A percentile compares a stretch with the other conserved stretches of the same genome.
These are phyloP conservation scores for Drosophila virilis DNA, from an alignment of 1,140 invertebrate species.

Conservation along the genomic window DNA sequence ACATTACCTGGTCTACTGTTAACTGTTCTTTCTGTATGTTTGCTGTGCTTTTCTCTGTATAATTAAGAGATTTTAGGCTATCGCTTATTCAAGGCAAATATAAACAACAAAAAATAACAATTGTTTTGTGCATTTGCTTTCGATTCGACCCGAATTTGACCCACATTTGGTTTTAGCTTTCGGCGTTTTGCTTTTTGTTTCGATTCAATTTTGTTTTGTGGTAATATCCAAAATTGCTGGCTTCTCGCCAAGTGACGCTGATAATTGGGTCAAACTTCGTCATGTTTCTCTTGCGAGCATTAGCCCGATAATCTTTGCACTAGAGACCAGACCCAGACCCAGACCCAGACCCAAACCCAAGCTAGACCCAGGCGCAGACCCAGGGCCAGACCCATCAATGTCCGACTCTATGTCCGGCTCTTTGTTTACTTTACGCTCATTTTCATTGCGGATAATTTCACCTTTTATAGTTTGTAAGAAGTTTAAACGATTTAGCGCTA, in stretches of 20 bases:
- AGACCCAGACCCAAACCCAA: not conserved
- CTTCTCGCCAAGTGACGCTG: slow-evolving; percentile 30
- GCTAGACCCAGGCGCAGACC: not conserved
- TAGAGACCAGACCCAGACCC: slow-evolving; percentile 12
- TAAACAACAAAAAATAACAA: slow-evolving; percentile 25
- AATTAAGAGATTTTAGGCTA: slow-evolving; percentile 51
- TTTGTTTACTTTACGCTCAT: slow-evolving; percentile 37
- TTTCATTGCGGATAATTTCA: slow-evolving; percentile 68
- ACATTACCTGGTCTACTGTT: slow-evolving; percentile 9
- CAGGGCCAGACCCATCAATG: slow-evolving; percentile 12
- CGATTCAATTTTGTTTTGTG: slow-evolving; percentile 31
- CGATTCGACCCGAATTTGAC: slow-evolving; percentile 27
- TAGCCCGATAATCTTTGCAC: slow-evolving; percentile 59
- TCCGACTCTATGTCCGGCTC: slow-evolving; percentile 53
- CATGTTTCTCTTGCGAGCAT: slow-evolving; percentile 29
- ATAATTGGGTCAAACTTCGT: slow-evolving; percentile 39
- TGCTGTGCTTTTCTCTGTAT: slow-evolving; percentile 41
- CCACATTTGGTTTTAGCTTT: slow-evolving; percentile 29
- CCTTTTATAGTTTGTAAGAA: slow-evolving; percentile 60
- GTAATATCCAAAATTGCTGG: slow-evolving; percentile 37
- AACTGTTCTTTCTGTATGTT: slow-evolving; percentile 45
- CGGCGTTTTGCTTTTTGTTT: slow-evolving; percentile 46
- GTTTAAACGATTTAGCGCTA: slow-evolving; percentile 72
- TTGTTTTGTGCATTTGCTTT: slow-evolving; percentile 19
- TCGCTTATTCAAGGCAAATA: slow-evolving; percentile 52